phyloP scores from a whole-genome alignment of 2,888 invertebrate genomes.

The Acleris cristana region DNA sequence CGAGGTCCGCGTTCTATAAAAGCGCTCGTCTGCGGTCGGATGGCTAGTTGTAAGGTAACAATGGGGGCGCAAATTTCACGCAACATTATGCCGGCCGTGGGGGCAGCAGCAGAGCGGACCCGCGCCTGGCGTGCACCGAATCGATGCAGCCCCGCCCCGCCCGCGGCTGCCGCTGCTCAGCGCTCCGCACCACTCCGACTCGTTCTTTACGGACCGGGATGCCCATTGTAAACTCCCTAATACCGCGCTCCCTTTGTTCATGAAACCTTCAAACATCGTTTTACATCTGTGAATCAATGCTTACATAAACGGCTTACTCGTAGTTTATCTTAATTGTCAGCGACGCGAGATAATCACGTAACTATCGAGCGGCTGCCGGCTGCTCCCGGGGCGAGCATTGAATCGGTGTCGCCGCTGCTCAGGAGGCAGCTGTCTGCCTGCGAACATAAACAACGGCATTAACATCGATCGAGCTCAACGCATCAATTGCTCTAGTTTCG shows the following conservation, averaged over 20 bases:
- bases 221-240: conserved; percentile 31
- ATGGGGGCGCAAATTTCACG: conserved; percentile 77
- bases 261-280: conserved; percentile 28
- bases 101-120: conserved; percentile 42
- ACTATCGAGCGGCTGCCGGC: conserved; percentile 26
- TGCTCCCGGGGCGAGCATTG: conserved; percentile 19
- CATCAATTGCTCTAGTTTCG: conserved; percentile 34
- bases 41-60: conserved; percentile 68
- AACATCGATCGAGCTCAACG: conserved; percentile 32
- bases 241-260: conserved; percentile 26
- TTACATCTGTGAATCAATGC: conserved; percentile 4
- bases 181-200: conserved; percentile 44
- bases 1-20: conserved; percentile 59
- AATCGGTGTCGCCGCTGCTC: conserved; percentile 32
- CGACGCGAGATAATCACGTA: conserved; percentile 25
- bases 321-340: too few species aligned
- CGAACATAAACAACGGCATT: conserved; percentile 36
- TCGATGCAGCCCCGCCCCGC: conserved; percentile 73
- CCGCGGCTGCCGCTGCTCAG: conserved; percentile 43
- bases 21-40: conserved; percentile 54
- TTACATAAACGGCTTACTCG: too few species aligned
- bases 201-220: conserved; percentile 27
- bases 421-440: conserved; percentile 33
- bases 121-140: conserved; percentile 63
- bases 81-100: conserved; percentile 71